These are phyloP conservation scores for Thrips palmi DNA, from an alignment of 1,140 invertebrate genomes.

Conservation along the genomic window DNA sequence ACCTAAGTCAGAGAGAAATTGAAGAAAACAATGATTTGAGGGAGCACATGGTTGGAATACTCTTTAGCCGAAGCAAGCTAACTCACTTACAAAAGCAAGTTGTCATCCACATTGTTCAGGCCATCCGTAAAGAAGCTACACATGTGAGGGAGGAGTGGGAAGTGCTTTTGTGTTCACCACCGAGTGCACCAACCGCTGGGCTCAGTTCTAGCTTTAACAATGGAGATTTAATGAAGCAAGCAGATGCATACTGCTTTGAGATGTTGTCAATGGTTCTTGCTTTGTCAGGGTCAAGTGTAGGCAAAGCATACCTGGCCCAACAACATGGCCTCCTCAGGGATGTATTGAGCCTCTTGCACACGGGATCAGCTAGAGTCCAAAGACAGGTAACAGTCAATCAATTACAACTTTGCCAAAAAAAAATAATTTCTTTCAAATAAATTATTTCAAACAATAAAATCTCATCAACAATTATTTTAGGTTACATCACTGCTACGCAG, in stretches of 20 bases:
- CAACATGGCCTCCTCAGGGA: constrained; percentile 69
- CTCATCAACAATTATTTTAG: constrained; percentile 19
- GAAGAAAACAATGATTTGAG: constrained; percentile 70
- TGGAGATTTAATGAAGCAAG: constrained; percentile 29
- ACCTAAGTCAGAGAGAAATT: constrained; percentile 29
- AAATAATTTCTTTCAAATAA: background rate
- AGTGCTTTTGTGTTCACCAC: constrained; percentile 23
- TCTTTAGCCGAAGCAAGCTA: constrained; percentile 85
- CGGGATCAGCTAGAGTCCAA: constrained; percentile 83
- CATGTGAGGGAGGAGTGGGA: constrained; percentile 83
- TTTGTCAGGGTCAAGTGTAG: constrained; percentile 80
- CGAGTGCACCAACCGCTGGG: constrained; percentile 22
- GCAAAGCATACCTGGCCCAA: constrained; percentile 74
- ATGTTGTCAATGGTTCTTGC: constrained; percentile 90
- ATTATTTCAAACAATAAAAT: background rate
- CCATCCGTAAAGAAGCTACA: constrained; percentile 72
- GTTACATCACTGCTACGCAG: constrained; percentile 58
- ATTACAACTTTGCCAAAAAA: background rate
- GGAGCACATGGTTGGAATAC: constrained; percentile 91
- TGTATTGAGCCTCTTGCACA: constrained; percentile 74
- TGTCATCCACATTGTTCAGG: constrained; percentile 73
- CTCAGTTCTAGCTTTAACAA: constrained; percentile 24
- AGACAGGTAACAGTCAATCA: constrained; percentile 45
- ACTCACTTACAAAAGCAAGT: constrained; percentile 91
- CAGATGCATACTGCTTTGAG: constrained; percentile 93